Percentiles rank a stretch among this genome's conserved stretches.
Conservation (phyloP, 2,888 invertebrate species). For the Timema cristinae region DNA sequence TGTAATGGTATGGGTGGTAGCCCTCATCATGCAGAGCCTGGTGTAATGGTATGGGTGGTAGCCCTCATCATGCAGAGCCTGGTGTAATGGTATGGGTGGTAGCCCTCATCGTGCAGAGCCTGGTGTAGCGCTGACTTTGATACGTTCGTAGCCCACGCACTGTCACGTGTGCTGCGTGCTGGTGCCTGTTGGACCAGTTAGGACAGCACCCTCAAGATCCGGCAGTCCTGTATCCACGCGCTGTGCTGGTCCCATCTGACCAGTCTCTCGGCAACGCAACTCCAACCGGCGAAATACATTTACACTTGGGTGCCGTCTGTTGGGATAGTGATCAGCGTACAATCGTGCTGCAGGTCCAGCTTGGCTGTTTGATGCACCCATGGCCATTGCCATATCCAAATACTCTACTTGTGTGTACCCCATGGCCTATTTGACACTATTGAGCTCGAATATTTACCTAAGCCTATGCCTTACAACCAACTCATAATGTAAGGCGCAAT, state of each 20-base stretch:
- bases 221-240: neutral
- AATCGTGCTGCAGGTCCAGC: too few species aligned
- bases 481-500: too few species aligned
- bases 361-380: too few species aligned
- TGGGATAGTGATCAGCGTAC: too few species aligned
- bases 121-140: neutral
- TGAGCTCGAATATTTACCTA: too few species aligned
- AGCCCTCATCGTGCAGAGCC: neutral
- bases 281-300: neutral
- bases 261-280: neutral
- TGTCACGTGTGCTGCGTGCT: neutral
- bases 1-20: slow-evolving; percentile 3
- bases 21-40: neutral
- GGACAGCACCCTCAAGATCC: neutral
- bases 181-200: slow-evolving; percentile 3
- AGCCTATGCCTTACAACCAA: too few species aligned
- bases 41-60: slow-evolving; percentile 1
- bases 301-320: too few species aligned
- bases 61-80: neutral
- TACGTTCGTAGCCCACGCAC: neutral
- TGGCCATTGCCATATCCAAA: too few species aligned
- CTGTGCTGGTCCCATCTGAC: slow-evolving; percentile 1
- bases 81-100: neutral
- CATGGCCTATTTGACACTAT: too few species aligned
- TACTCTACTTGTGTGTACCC: too few species aligned